Base-by-base conservation (phyloP, 53 echinoderm and acorn worm genomes). In the Holothuria scabra region DNA sequence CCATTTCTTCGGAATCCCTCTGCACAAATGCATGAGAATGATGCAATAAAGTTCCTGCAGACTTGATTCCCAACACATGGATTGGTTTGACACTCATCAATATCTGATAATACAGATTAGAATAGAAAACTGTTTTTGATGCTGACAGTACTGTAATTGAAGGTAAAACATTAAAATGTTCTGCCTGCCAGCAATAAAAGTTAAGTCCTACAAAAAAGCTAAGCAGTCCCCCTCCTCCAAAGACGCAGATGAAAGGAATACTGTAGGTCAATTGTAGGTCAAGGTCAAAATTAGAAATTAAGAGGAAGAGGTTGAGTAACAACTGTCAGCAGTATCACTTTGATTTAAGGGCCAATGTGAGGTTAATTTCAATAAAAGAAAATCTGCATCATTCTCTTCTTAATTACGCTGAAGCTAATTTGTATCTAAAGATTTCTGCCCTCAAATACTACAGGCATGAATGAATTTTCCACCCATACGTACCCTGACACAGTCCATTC, bases 61-160 rank as follows among this genome's bases (percentile, higher is more conserved):
- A 23, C 71, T 24, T 46, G 41, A 35, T 71, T 71, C 48, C 71
- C 71, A 41, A 22, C 18, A 19, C 70, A 70, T 13, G 70, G 70
- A 24, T 38, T 70, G 70, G 2, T 8, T 7, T 4, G 38, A 25
- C 70, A 70, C 46, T 70, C 70, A 38, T 70, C 25, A 41, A 70
- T 46, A 38, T 70, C 70, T 70, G 25, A n/a, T n/a, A 1, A 37
- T 24, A 38, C 12, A 70, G 46, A 10, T 37, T 16, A 34, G 31
- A 30, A 28, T 29, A 29, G n/a, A 28, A 66, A 64, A 28, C 48
- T 35, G 6, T 1, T 48, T 48, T 10, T 12, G 14, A 10, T 48
- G 48, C 6, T 64, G 23, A 64, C 26, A 64, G 12, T 13, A 22
- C 11, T 12, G 64, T 26, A 22, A 22, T 26, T 0, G 21, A 22